These are phyloP conservation scores for Erethizon dorsatum DNA, from an alignment of 2,797 vertebrate genomes.

Conservation along the genomic window DNA sequence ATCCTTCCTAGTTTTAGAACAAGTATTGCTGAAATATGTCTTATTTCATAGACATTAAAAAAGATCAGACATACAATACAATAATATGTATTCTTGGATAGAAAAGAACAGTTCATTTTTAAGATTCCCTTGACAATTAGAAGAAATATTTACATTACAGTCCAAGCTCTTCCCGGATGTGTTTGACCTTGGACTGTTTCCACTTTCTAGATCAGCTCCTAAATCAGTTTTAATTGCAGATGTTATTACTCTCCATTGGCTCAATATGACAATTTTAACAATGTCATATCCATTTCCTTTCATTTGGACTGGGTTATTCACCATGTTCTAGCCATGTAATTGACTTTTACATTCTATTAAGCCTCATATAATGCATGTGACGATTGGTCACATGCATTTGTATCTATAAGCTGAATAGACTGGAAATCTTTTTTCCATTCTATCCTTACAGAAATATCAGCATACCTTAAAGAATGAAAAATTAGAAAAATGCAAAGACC, in stretches of 20 bases:
- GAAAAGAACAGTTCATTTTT: conserved; percentile 27
- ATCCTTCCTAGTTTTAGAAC: conserved; percentile 50
- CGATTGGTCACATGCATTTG: neutral
- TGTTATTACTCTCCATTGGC: conserved; percentile 38
- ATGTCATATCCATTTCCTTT: neutral
- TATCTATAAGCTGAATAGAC: neutral
- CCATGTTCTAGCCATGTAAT: conserved; percentile 39
- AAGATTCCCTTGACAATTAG: conserved; percentile 61
- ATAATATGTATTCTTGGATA: neutral
- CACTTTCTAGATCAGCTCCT: conserved; percentile 59
- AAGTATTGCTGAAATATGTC: neutral
- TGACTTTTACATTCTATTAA: conserved; percentile 67
- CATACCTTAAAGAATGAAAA: neutral
- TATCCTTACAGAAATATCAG: neutral
- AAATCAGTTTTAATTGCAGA: conserved; percentile 76
- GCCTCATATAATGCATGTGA: neutral
- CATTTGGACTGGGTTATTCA: conserved; percentile 32
- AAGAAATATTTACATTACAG: neutral
- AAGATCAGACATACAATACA: neutral
- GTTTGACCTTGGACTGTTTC: conserved; percentile 54
- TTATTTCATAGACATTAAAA: conserved; percentile 1
- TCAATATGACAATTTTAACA: conserved; percentile 34
- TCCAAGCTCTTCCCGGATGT: conserved; percentile 41
- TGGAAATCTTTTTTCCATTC: neutral
- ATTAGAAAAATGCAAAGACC: neutral